phyloP scores from a whole-genome alignment of 2,888 invertebrate genomes.

The Rhabditoides inermis region DNA sequence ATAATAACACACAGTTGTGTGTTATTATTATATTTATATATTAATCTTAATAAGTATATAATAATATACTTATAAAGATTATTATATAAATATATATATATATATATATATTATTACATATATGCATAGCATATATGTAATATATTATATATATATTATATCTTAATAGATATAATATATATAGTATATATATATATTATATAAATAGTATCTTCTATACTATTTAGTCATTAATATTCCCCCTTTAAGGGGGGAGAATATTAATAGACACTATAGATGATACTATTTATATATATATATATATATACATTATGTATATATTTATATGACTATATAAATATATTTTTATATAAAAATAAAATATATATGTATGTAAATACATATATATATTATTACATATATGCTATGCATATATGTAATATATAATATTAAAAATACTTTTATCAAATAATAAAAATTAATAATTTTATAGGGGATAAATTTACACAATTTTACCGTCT shows the following conservation, averaged over 20 bases:
- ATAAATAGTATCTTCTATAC: no score
- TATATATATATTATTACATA: background rate
- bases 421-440: conserved; percentile 3
- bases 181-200: conserved; percentile 7
- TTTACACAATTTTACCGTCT: no score
- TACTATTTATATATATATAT: conserved; percentile 4
- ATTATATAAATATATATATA: background rate
- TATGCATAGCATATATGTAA: background rate
- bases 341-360: conserved; percentile 3
- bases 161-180: background rate
- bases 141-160: conserved; percentile 2
- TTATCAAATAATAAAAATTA: background rate
- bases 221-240: no score
- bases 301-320: conserved; percentile 4
- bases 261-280: background rate
- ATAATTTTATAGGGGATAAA: no score
- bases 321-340: background rate
- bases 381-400: background rate
- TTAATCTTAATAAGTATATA: background rate
- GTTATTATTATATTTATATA: background rate
- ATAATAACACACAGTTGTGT: no score
- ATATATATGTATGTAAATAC: conserved; percentile 4
- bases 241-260: no score
- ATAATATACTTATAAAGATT: no score
- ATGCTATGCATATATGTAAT: background rate